These are phyloP conservation scores for Cephus cinctus DNA, from an alignment of 1,140 invertebrate genomes.

Conservation along the genomic window DNA sequence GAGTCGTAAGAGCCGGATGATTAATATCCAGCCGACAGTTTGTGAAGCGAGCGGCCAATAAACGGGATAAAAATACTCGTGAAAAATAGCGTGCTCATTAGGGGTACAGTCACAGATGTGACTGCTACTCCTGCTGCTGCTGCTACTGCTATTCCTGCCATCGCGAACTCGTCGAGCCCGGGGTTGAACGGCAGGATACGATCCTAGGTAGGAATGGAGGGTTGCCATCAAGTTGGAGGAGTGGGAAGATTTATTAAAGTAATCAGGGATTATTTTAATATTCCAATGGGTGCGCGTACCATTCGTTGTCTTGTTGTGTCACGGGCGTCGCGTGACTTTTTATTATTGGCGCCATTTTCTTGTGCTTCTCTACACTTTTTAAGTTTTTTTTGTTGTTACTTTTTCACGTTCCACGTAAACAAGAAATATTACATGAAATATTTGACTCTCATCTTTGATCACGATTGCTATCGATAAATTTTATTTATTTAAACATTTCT, in stretches of 20 bases:
- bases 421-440: no score
- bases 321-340: no score
- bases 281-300: slow-evolving; percentile 44
- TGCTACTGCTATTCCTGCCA: background rate
- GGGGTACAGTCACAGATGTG: slow-evolving; percentile 56
- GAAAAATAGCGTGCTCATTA: slow-evolving; percentile 59
- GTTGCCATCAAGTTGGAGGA: no score
- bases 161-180: background rate
- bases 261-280: slow-evolving; percentile 56
- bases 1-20: slow-evolving; percentile 51
- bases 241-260: slow-evolving; percentile 50
- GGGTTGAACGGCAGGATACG: background rate
- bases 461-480: no score
- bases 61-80: slow-evolving; percentile 59
- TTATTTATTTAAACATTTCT: no score
- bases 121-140: no score
- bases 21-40: slow-evolving; percentile 58
- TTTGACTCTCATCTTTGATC: no score
- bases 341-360: no score
- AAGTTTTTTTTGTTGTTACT: no score
- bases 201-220: background rate
- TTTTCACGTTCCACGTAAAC: no score
- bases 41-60: slow-evolving; percentile 56
- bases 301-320: slow-evolving; percentile 46
- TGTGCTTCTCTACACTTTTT: no score